Percentiles rank a stretch among this genome's conserved stretches.
Evolutionary conservation across 2,888 invertebrate genomes (phyloP).

Genomic region (Diarsia mendica): DNA sequence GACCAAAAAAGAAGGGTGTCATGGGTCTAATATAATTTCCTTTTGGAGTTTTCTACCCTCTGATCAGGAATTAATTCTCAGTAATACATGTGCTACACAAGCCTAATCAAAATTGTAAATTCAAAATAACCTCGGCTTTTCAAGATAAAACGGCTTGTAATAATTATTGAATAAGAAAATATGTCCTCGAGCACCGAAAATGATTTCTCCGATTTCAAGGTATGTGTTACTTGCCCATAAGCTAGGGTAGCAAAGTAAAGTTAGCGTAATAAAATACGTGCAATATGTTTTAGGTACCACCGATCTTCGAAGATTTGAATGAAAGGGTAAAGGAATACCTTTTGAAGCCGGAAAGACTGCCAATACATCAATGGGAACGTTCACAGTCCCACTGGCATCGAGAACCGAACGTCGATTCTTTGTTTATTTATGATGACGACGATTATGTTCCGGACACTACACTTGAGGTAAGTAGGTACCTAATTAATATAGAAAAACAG

Average conservation of each 20-base stretch:
- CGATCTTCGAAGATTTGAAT: constrained; percentile 92
- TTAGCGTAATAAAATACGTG: constrained; percentile 3
- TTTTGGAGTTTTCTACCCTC: neutral
- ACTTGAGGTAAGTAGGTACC: constrained; percentile 76
- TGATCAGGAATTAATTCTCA: neutral
- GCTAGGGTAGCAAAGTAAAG: neutral
- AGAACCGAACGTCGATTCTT: constrained; percentile 88
- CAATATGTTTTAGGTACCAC: constrained; percentile 88
- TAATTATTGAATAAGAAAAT: constrained; percentile 50
- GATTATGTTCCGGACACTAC: constrained; percentile 82
- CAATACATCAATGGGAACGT: constrained; percentile 93
- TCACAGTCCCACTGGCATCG: constrained; percentile 92
- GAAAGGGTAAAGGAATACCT: constrained; percentile 92
- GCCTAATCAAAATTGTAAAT: neutral
- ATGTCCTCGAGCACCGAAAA: constrained; percentile 75
- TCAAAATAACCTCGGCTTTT: constrained; percentile 32
- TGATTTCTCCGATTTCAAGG: constrained; percentile 78
- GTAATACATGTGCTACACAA: neutral
- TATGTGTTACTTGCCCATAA: constrained; percentile 47
- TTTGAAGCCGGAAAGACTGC: constrained; percentile 92
- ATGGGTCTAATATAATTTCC: too few relatives aligned
- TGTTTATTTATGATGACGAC: constrained; percentile 85
- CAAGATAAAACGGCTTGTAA: neutral
- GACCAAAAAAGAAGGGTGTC: too few relatives aligned
- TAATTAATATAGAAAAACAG: neutral